These are phyloP conservation scores for Calidris pygmaea DNA, from an alignment of 2,113 vertebrate species.

Conservation along the genomic window DNA sequence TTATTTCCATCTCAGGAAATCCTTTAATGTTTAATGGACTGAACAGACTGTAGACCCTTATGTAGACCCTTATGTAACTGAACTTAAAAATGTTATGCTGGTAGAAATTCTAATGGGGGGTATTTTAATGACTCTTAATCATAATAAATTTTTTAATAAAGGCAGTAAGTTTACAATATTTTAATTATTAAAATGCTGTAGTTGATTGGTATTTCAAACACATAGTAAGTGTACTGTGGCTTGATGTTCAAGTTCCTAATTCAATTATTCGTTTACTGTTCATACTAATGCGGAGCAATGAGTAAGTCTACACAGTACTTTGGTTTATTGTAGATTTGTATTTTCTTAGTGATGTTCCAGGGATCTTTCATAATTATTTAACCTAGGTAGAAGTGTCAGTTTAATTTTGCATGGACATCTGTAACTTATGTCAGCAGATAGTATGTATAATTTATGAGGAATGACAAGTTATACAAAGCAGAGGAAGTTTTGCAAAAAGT, in stretches of 20 bases:
- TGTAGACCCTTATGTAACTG: neutral
- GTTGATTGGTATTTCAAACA: neutral
- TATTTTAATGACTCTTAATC: neutral
- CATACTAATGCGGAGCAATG: neutral
- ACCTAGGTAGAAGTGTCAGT: neutral
- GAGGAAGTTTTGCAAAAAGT: neutral
- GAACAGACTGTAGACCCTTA: neutral
- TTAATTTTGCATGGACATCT: slow-evolving; percentile 1
- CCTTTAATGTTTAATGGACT: neutral
- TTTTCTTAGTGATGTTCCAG: neutral
- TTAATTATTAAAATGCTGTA: neutral
- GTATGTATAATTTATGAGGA: neutral
- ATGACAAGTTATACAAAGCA: neutral
- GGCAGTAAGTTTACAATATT: neutral
- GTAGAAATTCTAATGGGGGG: neutral
- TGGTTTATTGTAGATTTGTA: neutral
- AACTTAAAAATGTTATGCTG: neutral
- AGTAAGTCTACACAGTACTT: neutral
- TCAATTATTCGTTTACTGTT: slow-evolving; percentile 2
- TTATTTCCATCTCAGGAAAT: neutral
- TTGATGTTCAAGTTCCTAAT: neutral
- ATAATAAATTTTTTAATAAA: neutral
- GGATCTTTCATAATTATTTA: slow-evolving; percentile 8
- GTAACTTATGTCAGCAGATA: neutral
- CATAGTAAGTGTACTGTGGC: neutral